A percentile compares a stretch with the other conserved stretches of the same genome.
phyloP scores from a whole-genome alignment of 2,888 invertebrate genomes.

The Aelia acuminata region DNA sequence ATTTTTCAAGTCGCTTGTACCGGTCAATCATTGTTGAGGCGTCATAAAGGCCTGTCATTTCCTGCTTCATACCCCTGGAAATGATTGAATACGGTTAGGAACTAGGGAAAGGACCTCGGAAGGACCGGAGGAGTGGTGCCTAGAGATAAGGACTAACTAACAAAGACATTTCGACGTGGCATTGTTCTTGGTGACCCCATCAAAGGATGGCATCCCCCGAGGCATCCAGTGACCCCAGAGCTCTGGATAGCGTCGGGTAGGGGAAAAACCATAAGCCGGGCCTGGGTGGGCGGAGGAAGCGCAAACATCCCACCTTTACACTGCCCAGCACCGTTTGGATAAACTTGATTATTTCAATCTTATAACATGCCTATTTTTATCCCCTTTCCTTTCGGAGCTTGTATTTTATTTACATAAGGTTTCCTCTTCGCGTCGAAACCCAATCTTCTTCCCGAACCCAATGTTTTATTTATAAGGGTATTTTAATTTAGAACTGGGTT shows the following conservation, averaged over 20 bases:
- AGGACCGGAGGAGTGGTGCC: slow-evolving; percentile 19
- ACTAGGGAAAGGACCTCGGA: background rate
- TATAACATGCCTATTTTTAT: background rate
- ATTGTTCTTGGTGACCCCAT: slow-evolving; percentile 20
- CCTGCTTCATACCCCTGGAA: background rate
- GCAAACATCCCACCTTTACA: slow-evolving; percentile 25
- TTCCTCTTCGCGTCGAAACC: background rate
- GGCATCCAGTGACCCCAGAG: background rate
- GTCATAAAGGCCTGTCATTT: background rate
- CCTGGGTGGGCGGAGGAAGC: background rate
- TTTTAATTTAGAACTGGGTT: no score
- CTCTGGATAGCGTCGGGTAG: background rate
- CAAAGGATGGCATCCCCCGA: background rate
- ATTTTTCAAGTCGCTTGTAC: background rate
- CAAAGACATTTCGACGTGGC: slow-evolving; percentile 36
- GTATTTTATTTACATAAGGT: background rate
- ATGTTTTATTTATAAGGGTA: background rate
- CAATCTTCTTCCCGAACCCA: background rate
- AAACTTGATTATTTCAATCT: slow-evolving; percentile 48
- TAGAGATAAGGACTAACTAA: slow-evolving; percentile 6
- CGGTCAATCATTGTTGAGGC: background rate
- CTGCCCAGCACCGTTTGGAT: background rate
- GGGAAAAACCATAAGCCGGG: background rate
- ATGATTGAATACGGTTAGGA: background rate
- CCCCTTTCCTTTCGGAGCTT: background rate